phyloP scores from a whole-genome alignment of 2,888 invertebrate species.

The Liopterus haemorrhoidalis region DNA sequence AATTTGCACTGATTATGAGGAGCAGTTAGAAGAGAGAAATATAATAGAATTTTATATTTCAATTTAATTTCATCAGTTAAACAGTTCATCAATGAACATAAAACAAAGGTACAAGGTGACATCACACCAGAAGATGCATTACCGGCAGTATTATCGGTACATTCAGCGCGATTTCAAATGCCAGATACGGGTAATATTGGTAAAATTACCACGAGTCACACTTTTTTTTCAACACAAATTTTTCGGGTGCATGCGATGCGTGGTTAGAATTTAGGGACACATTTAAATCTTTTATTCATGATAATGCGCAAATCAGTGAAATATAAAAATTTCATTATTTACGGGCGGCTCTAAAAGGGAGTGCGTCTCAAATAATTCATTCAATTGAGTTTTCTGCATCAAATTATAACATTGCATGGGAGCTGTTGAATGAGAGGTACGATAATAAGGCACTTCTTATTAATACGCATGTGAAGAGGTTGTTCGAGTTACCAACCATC shows the following conservation, averaged over 20 bases:
- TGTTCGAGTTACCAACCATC: slow-evolving; percentile 22
- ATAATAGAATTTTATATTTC: no score
- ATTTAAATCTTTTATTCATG: slow-evolving; percentile 10
- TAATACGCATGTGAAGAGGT: slow-evolving; percentile 21
- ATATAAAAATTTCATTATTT: slow-evolving; percentile 19
- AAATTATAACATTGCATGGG: slow-evolving; percentile 8
- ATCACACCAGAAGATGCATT: no score
- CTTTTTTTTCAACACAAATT: no score
- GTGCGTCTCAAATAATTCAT: slow-evolving; percentile 9
- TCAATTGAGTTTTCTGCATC: slow-evolving; percentile 7
- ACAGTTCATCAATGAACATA: no score
- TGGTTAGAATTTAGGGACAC: slow-evolving; percentile 3
- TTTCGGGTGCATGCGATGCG: not conserved
- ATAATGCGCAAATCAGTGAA: not conserved
- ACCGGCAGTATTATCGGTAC: no score
- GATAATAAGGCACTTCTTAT: slow-evolving; percentile 25
- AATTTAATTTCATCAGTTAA: no score
- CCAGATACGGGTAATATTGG: no score
- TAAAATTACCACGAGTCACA: slow-evolving; percentile 2
- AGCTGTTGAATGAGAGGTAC: slow-evolving; percentile 17
- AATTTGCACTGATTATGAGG: no score
- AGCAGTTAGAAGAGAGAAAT: no score
- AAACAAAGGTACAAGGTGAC: no score
- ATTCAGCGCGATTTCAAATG: no score
- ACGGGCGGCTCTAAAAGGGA: slow-evolving; percentile 2